Evolutionary conservation across 53 echinoderm and acorn worm species (phyloP), one percentile per base, ranked within the genome.

Genomic region (Echinarachnius parma): DNA sequence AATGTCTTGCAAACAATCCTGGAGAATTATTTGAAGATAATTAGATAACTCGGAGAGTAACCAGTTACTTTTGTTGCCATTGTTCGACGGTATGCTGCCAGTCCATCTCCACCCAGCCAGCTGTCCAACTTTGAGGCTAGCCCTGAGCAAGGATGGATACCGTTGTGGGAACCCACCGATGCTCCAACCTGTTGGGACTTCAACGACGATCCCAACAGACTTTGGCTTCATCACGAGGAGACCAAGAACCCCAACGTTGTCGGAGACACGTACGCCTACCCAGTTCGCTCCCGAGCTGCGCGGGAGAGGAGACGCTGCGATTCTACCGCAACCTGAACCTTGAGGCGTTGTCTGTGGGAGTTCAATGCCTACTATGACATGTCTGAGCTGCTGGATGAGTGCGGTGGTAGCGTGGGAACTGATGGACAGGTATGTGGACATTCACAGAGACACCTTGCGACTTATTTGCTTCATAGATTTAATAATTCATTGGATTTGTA

Each of bases 351-450:
- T 30, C 72, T 98, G 49, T 98, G 98, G 98, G 98, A 92, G 66
- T 98, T 98, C 83, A 88, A 70, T 22, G 85, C 87, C 30, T 98
- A 98, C 83, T 98, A 98, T 58, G 92, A 92, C 60, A 98, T 98
- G 98, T 92, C 91, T 2, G 98, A 98, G 78, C 81, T 98, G 45
- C 53, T 98, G 58, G 87, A 91, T 25, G 37, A 92, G 60, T 98
- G 98, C 32, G 98, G 98, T 64, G 98, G 98, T 47, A 28, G 39
- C 50, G 88, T 98, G 26, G 98, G 98, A 48, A 91, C 98, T 8
- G 98, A 98, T 49, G 98, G 98, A 82, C 98, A 98, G 92, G 98
- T 98, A 49, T 32, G 84, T n/a, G n/a, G n/a, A n/a, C n/a, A n/a
- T n/a, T n/a, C n/a, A n/a, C n/a, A n/a, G n/a, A n/a, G n/a, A n/a